Evolutionary conservation across 2,797 vertebrate genomes (phyloP), one percentile per base, ranked within the genome.

Genomic region (Microctenopoma lineatum): DNA sequence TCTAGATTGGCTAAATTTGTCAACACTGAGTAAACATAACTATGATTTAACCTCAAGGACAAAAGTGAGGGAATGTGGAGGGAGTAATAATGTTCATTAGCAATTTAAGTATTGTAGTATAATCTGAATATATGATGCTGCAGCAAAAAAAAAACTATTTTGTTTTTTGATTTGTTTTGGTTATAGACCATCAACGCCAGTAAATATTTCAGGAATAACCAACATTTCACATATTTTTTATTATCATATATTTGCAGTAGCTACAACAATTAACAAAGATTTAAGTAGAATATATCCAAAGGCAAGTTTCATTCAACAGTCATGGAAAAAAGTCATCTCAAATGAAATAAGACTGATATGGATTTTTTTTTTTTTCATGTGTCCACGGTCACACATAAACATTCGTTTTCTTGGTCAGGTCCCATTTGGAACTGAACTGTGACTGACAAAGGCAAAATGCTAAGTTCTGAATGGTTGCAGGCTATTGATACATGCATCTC

Each of bases 401-500:
- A 92, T 92, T 90, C 87, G 83, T 87, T 66, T 84, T 84, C 78
- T 80, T 81, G 69, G 68, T 84, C 84, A 84, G 59, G 59, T 87
- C 50, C 71, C 65, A 7, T 58, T 41, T 68, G 72, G 73, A 85
- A 73, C 73, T 63, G 48, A 84, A 74, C 80, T 77, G 63, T 75
- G 73, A 82, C 75, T 70, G 80, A 86, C 79, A 80, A 92, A 91
- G 84, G 90, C 86, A 91, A 88, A 90, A 90, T 90, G 86, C 85
- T 84, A 79, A 83, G 64, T 70, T 85, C 32, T 77, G 51, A 83
- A 89, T 65, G 74, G 69, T 86, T 78, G 77, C 81, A 88, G 90
- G 81, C 76, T 85, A 85, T 92, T 90, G 88, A 92, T 90, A 90
- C 91, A 93, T 93, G 92, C 92, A 90, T 80, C 76, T 77, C 84